Conservation (phyloP, 2,797 vertebrate species). For the Petrocephalus sullivani region DNA sequence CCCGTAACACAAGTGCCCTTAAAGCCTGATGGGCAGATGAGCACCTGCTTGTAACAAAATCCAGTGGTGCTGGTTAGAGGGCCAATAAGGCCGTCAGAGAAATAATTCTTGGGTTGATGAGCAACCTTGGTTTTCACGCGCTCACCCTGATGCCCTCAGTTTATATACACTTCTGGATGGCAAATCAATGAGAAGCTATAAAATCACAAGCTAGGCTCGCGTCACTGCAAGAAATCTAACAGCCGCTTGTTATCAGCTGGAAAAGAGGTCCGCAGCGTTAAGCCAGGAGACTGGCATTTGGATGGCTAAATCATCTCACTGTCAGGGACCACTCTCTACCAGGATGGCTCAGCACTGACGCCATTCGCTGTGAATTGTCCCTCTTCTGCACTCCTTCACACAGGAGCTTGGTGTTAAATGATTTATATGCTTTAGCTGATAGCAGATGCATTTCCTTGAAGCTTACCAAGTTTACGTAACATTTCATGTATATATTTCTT, state of each 20-base stretch:
- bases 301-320: neutral
- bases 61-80: neutral
- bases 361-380: neutral
- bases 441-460: neutral
- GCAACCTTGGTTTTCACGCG: neutral
- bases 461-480: neutral
- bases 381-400: neutral
- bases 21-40: neutral
- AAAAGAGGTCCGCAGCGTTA: neutral
- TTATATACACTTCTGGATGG: neutral
- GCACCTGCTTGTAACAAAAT: neutral
- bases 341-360: neutral
- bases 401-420: neutral
- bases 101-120: neutral
- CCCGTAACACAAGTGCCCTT: conserved; percentile 8
- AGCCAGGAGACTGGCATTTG: neutral
- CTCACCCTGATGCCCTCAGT: neutral
- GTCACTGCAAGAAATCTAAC: neutral
- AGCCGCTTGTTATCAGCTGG: neutral
- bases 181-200: neutral
- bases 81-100: neutral
- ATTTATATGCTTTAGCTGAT: conserved; percentile 5
- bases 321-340: neutral
- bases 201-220: neutral
- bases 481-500: conserved; percentile 5